phyloP scores from a whole-genome alignment of 2,888 invertebrate genomes.

The Andrena bicolor region DNA sequence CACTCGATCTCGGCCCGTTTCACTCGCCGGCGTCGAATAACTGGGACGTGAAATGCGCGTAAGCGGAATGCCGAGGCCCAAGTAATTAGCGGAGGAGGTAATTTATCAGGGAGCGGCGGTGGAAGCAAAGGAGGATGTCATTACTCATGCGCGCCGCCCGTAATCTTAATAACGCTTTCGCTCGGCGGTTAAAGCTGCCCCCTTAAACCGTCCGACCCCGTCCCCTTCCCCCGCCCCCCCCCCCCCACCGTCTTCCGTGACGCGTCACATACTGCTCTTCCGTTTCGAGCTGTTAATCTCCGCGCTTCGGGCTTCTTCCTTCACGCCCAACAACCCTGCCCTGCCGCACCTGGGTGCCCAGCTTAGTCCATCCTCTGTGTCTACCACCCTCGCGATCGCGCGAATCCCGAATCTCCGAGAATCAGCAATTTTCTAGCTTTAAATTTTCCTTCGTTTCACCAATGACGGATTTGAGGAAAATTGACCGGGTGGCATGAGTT shows the following conservation, averaged over 20 bases:
- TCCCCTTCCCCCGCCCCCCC: not conserved
- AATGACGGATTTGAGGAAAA: too few species aligned
- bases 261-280: constrained; percentile 20
- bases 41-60: constrained; percentile 76
- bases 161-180: constrained; percentile 79
- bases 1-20: constrained; percentile 35
- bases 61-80: constrained; percentile 70
- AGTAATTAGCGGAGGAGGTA: constrained; percentile 81
- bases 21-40: constrained; percentile 30
- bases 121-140: constrained; percentile 76
- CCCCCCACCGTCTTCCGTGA: constrained; percentile 4
- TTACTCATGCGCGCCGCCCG: constrained; percentile 76
- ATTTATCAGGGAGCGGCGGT: constrained; percentile 78
- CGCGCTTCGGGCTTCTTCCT: constrained; percentile 20
- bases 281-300: constrained; percentile 22
- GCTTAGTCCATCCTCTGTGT: too few species aligned
- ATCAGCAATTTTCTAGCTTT: too few species aligned
- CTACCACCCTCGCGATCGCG: too few species aligned
- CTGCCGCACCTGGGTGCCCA: not conserved
- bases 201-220: constrained; percentile 9
- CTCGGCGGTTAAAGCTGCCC: constrained; percentile 47
- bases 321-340: not conserved
- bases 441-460: too few species aligned
- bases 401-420: too few species aligned
- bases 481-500: too few species aligned